Evolutionary conservation across 2,113 vertebrate genomes (phyloP).

Genomic region (Gadus chalcogrammus): DNA sequence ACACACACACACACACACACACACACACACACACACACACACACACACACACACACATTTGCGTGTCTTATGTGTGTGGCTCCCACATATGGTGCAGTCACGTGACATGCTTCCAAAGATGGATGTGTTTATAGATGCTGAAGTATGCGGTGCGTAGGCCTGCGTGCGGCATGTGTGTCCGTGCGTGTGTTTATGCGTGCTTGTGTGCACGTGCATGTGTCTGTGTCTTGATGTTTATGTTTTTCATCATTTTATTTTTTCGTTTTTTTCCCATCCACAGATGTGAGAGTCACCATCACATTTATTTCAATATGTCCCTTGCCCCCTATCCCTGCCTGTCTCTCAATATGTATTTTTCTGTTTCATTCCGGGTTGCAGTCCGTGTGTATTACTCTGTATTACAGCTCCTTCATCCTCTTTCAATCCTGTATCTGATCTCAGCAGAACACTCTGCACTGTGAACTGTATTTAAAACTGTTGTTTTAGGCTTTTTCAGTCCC

Average conservation of each 20-base stretch:
- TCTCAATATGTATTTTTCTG: not conserved
- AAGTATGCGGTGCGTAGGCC: not conserved
- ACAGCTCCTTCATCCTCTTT: no score
- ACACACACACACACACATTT: constrained; percentile 16
- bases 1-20: constrained; percentile 15
- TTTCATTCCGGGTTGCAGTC: not conserved
- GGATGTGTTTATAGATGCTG: not conserved
- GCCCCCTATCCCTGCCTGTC: not conserved
- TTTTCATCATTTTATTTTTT: no score
- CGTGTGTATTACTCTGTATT: not conserved
- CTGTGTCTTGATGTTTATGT: no score
- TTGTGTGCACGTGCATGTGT: no score
- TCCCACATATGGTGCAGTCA: not conserved
- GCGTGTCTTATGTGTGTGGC: not conserved
- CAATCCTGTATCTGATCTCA: no score
- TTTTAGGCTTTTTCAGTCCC: no score
- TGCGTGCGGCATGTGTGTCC: not conserved
- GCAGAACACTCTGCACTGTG: no score
- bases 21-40: not conserved
- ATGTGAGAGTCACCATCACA: not conserved
- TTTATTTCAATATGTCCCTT: not conserved
- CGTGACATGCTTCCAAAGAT: not conserved
- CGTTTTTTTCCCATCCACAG: no score
- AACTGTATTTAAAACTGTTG: no score
- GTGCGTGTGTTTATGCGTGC: no score